Evolutionary conservation across 1,140 invertebrate species (phyloP).

Genomic region (Tetranychus cinnabarinus): DNA sequence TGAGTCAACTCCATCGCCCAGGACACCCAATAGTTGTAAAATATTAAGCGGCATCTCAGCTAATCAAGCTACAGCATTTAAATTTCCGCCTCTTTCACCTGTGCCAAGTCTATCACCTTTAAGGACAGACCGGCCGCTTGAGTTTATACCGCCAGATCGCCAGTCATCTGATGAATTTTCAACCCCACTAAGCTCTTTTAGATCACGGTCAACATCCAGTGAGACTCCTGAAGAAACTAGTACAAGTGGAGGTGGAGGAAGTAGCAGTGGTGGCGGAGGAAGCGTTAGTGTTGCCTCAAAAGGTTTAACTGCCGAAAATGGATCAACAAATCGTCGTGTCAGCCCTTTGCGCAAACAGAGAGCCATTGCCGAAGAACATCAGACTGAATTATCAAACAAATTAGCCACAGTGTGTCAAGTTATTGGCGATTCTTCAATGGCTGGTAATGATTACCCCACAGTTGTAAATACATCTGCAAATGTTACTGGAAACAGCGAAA

Average conservation of each 20-base stretch:
- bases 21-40: slow-evolving; percentile 4
- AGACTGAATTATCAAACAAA: not conserved
- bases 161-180: slow-evolving; percentile 11
- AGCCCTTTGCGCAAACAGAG: slow-evolving; percentile 12
- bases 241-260: not conserved
- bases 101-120: not conserved
- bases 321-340: slow-evolving; percentile 5
- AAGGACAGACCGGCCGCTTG: not conserved
- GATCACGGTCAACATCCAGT: slow-evolving; percentile 10
- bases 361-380: slow-evolving; percentile 9
- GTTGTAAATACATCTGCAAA: not conserved
- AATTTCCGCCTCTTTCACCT: slow-evolving; percentile 1
- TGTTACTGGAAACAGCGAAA: not conserved
- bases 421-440: not conserved
- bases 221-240: slow-evolving; percentile 9
- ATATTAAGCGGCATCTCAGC: not conserved
- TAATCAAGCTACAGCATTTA: slow-evolving; percentile 3
- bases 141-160: not conserved
- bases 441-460: not conserved
- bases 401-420: not conserved
- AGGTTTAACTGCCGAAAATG: not conserved
- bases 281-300: not conserved
- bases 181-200: slow-evolving; percentile 1
- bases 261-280: not conserved
- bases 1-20: not conserved